Conservation (phyloP, 1,140 invertebrate species). For the Zeugodacus cucurbitae region DNA sequence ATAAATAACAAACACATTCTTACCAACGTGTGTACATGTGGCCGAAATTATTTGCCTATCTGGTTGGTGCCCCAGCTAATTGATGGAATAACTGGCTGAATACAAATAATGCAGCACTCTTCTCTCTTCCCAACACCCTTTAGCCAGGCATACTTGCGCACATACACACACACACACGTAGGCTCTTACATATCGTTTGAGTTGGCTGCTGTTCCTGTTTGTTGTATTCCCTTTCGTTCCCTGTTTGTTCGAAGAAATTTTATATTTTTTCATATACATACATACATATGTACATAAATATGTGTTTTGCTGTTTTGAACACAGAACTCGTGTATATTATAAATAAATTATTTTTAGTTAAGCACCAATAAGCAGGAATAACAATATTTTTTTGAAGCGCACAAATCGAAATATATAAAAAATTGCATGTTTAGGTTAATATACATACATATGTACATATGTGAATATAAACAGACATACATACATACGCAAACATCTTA, state of each 20-base stretch:
- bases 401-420: background rate
- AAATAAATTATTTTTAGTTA: background rate
- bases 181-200: background rate
- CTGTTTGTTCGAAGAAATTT: background rate
- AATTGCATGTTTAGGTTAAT: too few species aligned
- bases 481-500: too few species aligned
- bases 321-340: background rate
- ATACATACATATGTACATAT: too few species aligned
- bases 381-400: background rate
- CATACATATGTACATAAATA: too few species aligned
- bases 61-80: background rate
- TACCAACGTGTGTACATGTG: background rate
- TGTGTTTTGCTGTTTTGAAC: too few species aligned
- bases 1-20: background rate
- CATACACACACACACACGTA: too few species aligned
- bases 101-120: background rate
- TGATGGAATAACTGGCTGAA: background rate
- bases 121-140: background rate
- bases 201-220: background rate
- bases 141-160: background rate
- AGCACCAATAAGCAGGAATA: background rate
- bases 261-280: too few species aligned
- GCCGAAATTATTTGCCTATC: background rate
- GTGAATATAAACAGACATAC: too few species aligned
- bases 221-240: background rate